These are phyloP conservation scores for Andrena dorsata DNA, from an alignment of 2,888 invertebrate genomes.

Conservation along the genomic window DNA sequence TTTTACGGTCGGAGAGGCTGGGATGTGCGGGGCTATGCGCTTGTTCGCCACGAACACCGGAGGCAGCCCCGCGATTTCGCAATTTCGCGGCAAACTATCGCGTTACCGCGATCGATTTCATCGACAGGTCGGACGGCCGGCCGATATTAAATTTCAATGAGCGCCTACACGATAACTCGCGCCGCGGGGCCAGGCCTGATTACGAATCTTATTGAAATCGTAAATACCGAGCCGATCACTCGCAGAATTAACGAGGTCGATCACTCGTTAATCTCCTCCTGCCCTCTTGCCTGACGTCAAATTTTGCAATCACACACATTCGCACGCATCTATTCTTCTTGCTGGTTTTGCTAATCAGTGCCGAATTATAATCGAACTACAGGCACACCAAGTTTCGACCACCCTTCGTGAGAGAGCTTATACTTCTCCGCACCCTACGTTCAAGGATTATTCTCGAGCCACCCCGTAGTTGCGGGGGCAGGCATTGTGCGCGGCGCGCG, in stretches of 20 bases:
- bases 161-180: conserved; percentile 60
- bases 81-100: conserved; percentile 62
- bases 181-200: conserved; percentile 48
- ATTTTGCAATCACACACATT: no score
- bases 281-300: no score
- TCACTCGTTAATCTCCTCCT: conserved; percentile 26
- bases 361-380: no score
- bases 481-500: conserved; percentile 48
- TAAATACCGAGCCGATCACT: conserved; percentile 59
- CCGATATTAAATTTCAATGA: conserved; percentile 72
- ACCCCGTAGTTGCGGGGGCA: conserved; percentile 37
- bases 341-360: no score
- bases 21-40: conserved; percentile 13
- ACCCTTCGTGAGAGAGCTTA: no score
- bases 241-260: conserved; percentile 42
- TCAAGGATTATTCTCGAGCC: conserved; percentile 31
- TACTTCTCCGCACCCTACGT: not conserved
- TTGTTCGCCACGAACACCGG: conserved; percentile 16
- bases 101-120: conserved; percentile 67
- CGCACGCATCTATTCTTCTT: no score
- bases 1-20: conserved; percentile 14
- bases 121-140: conserved; percentile 33
- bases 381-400: no score
- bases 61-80: conserved; percentile 42
- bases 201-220: conserved; percentile 65